phyloP scores from a whole-genome alignment of 2,113 vertebrate genomes.

The Heteronetta atricapilla region DNA sequence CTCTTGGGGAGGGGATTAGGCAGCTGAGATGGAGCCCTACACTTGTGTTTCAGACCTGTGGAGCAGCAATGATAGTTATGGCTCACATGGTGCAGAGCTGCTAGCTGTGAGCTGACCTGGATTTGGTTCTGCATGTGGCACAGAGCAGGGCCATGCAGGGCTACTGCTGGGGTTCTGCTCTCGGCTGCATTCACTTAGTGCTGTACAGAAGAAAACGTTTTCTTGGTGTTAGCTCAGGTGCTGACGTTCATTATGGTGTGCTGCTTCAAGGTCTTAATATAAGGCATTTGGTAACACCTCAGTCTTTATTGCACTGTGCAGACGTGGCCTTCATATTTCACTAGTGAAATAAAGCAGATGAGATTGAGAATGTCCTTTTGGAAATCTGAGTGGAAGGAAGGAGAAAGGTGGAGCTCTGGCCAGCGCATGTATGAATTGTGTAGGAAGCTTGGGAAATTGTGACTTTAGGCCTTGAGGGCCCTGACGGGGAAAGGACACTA shows the following conservation, averaged over 20 bases:
- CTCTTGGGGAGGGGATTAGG: not conserved
- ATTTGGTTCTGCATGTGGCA: not conserved
- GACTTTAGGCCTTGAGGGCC: not conserved
- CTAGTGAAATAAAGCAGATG: not conserved
- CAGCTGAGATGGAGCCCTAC: not conserved
- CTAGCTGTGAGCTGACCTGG: not conserved
- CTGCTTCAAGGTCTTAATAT: not conserved
- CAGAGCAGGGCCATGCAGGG: not conserved
- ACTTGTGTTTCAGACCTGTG: not conserved
- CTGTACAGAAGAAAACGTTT: not conserved
- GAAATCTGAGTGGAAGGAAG: not conserved
- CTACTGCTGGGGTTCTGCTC: not conserved
- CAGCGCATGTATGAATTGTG: not conserved
- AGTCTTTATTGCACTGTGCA: not conserved
- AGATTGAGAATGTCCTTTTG: not conserved
- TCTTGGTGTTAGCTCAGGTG: not conserved
- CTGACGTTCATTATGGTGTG: not conserved
- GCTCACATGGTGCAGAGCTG: not conserved
- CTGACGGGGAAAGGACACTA: not conserved
- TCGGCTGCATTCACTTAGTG: not conserved
- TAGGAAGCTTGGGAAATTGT: not conserved
- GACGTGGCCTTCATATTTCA: not conserved
- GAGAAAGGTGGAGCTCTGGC: not conserved
- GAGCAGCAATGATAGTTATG: not conserved
- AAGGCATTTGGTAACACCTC: not conserved